Evolutionary conservation across 2,797 vertebrate genomes (phyloP).

Genomic region (Eleutherodactylus coqui): DNA sequence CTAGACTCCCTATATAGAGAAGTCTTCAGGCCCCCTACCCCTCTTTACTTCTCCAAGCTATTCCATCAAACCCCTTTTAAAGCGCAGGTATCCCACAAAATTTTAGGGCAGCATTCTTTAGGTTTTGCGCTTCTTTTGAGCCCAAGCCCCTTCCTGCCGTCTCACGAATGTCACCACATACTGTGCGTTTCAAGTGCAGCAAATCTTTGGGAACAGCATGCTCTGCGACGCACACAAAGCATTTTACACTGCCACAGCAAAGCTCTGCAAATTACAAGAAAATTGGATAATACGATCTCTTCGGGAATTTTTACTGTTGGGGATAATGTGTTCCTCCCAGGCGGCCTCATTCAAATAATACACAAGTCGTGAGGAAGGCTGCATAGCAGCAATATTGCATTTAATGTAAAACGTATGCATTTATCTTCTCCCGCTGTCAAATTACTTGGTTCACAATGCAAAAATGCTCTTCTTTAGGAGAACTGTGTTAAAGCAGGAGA

Average conservation of each 20-base stretch:
- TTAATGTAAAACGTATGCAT: slow-evolving; percentile 45
- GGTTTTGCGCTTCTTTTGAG: background rate
- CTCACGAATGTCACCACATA: background rate
- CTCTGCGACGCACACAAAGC: background rate
- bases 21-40: too few relatives aligned
- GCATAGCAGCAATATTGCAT: slow-evolving; percentile 36
- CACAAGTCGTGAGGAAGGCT: slow-evolving; percentile 42
- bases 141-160: background rate
- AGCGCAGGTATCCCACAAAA: background rate
- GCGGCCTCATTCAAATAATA: slow-evolving; percentile 46
- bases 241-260: slow-evolving; percentile 39
- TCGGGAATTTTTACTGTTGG: slow-evolving; percentile 53
- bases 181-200: slow-evolving; percentile 3
- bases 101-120: background rate
- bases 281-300: slow-evolving; percentile 59
- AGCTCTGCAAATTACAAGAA: slow-evolving; percentile 53
- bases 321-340: slow-evolving; percentile 59
- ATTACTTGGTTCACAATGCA: slow-evolving; percentile 40
- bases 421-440: slow-evolving; percentile 38
- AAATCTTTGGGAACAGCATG: slow-evolving; percentile 32
- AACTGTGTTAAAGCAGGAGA: slow-evolving; percentile 31
- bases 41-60: background rate
- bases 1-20: too few relatives aligned
- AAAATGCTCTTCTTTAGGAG: slow-evolving; percentile 32
- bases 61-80: background rate